Evolutionary conservation across 2,113 vertebrate genomes (phyloP).

Genomic region (Petrocephalus microphthalmus): DNA sequence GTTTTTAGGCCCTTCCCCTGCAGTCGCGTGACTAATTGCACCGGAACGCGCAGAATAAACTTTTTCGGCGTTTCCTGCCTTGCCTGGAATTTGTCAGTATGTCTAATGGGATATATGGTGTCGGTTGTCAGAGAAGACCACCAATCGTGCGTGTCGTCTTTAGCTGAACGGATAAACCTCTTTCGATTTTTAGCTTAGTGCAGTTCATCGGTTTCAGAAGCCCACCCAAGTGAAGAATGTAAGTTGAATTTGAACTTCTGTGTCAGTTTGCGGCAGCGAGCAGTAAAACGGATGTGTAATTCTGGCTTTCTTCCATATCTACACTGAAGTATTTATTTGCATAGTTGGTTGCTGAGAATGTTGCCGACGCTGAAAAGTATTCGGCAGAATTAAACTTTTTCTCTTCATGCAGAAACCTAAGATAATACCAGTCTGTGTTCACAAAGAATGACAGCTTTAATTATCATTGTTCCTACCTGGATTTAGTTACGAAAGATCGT

Average conservation of each 20-base stretch:
- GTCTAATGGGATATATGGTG: neutral
- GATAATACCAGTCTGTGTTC: neutral
- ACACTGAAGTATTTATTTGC: neutral
- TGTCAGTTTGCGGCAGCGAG: neutral
- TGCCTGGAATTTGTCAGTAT: slow-evolving; percentile 15
- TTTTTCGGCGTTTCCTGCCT: slow-evolving; percentile 47
- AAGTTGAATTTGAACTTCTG: neutral
- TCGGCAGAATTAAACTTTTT: neutral
- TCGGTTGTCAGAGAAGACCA: neutral
- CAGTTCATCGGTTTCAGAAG: neutral
- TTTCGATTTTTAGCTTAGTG: neutral
- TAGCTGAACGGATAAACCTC: neutral
- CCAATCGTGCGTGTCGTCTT: neutral
- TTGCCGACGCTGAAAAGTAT: neutral
- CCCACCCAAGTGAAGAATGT: neutral
- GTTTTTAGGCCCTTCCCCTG: neutral
- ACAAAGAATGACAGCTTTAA: neutral
- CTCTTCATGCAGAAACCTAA: neutral
- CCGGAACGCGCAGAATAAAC: slow-evolving; percentile 53
- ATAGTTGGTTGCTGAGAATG: neutral
- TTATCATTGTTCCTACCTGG: neutral
- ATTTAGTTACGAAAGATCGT: neutral
- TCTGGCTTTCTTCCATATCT: neutral
- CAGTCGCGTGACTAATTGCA: slow-evolving; percentile 63
- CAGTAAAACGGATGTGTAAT: neutral